Conservation (phyloP, 2,888 invertebrate genomes). For the Drosophila robusta region DNA sequence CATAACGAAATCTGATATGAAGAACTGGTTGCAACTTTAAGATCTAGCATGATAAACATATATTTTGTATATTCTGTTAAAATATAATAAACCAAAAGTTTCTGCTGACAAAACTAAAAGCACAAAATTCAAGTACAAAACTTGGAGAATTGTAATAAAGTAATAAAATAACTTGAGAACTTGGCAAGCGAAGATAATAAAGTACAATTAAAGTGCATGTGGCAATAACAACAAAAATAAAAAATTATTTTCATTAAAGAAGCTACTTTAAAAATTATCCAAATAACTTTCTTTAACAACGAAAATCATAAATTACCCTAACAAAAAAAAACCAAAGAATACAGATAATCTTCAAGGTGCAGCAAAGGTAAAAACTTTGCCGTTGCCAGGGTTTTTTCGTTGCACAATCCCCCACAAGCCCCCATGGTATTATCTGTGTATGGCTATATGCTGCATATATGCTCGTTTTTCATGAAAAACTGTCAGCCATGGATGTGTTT, state of each 20-base stretch:
- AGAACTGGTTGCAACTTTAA: too few species aligned
- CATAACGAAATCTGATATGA: too few species aligned
- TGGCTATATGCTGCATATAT: slow-evolving; percentile 27
- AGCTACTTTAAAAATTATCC: slow-evolving; percentile 3
- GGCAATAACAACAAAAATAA: not conserved
- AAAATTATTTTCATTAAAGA: not conserved
- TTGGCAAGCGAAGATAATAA: not conserved
- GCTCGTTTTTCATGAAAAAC: slow-evolving; percentile 48
- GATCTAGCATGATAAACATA: too few species aligned
- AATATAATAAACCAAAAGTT: not conserved
- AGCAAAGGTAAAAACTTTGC: slow-evolving; percentile 55
- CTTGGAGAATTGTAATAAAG: not conserved
- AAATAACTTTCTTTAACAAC: slow-evolving; percentile 28
- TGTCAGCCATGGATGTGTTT: slow-evolving; percentile 56
- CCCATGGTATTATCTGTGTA: slow-evolving; percentile 14
- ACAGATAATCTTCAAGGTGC: slow-evolving; percentile 57
- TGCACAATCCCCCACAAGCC: slow-evolving; percentile 2
- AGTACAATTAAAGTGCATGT: not conserved
- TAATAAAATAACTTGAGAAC: not conserved
- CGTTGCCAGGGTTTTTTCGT: slow-evolving; percentile 18
- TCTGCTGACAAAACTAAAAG: not conserved
- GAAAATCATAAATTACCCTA: slow-evolving; percentile 55
- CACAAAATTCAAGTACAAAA: not conserved
- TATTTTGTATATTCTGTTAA: too few species aligned
- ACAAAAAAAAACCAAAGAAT: slow-evolving; percentile 35